Conservation (phyloP, 1,140 invertebrate genomes). For the Tetragnatha versicolor region DNA sequence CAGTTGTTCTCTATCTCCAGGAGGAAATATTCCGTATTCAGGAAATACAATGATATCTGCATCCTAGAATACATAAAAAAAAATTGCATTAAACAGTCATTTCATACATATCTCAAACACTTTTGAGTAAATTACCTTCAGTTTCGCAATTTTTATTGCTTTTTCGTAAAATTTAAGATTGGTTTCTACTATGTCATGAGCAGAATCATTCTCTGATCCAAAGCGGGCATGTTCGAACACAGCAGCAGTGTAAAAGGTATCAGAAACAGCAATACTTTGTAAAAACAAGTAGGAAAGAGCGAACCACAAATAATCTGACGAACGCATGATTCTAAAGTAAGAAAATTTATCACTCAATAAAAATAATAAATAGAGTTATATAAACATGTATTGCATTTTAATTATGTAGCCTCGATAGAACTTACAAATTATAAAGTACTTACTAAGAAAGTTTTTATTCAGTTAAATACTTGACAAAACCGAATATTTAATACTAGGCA, state of each 20-base stretch:
- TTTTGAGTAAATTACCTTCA: too few species aligned
- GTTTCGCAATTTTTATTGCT: constrained; percentile 18
- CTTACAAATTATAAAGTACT: too few species aligned
- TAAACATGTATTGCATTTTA: too few species aligned
- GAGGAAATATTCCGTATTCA: constrained; percentile 69
- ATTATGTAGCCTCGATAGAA: too few species aligned
- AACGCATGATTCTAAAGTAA: background rate
- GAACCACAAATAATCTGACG: too few species aligned
- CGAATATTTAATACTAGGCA: too few species aligned
- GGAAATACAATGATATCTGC: constrained; percentile 85
- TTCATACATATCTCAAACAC: background rate
- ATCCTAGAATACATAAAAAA: constrained; percentile 64
- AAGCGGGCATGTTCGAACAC: constrained; percentile 18
- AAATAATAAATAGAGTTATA: too few species aligned
- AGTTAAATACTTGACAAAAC: too few species aligned
- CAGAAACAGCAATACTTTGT: background rate
- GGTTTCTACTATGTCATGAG: background rate
- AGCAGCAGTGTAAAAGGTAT: constrained; percentile 11
- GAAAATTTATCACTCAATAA: too few species aligned
- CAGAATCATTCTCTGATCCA: background rate
- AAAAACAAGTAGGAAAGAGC: too few species aligned
- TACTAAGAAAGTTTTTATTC: too few species aligned
- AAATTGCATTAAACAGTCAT: too few species aligned
- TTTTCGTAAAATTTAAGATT: constrained; percentile 14
- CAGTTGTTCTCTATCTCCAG: background rate